Conservation (phyloP, 2,888 invertebrate species). For the Leptopterna dolabrata region DNA sequence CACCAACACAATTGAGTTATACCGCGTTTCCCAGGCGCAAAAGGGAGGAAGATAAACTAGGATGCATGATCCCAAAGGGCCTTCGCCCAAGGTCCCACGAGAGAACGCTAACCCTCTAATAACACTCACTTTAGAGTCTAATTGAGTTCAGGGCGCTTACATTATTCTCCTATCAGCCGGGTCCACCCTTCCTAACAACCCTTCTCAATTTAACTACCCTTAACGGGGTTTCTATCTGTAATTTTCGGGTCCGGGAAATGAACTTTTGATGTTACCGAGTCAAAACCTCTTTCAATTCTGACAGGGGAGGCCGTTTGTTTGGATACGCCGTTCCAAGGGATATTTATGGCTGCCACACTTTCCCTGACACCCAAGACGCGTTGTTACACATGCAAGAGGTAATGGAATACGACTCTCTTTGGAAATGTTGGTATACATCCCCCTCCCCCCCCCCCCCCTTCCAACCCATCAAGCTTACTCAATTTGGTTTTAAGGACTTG, state of each 20-base stretch:
- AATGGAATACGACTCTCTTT: no score
- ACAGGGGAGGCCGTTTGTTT: not conserved
- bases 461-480: no score
- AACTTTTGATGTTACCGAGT: constrained; percentile 34
- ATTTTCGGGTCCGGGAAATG: constrained; percentile 34
- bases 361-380: not conserved
- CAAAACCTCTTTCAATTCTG: constrained; percentile 30
- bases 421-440: no score
- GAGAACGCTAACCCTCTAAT: constrained; percentile 46
- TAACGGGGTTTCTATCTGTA: constrained; percentile 42
- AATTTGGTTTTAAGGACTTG: no score
- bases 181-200: constrained; percentile 40
- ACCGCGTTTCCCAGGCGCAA: constrained; percentile 39
- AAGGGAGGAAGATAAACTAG: constrained; percentile 51
- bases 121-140: constrained; percentile 55
- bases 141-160: constrained; percentile 53
- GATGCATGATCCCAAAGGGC: constrained; percentile 54
- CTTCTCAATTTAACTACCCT: constrained; percentile 47
- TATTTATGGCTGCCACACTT: not conserved
- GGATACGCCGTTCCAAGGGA: not conserved
- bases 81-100: constrained; percentile 32
- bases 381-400: no score
- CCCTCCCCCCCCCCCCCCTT: no score
- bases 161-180: constrained; percentile 55
- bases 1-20: constrained; percentile 56